Evolutionary conservation across 2,888 invertebrate species (phyloP), one percentile per base, ranked within the genome.

Genomic region (Antheraea assamensis): DNA sequence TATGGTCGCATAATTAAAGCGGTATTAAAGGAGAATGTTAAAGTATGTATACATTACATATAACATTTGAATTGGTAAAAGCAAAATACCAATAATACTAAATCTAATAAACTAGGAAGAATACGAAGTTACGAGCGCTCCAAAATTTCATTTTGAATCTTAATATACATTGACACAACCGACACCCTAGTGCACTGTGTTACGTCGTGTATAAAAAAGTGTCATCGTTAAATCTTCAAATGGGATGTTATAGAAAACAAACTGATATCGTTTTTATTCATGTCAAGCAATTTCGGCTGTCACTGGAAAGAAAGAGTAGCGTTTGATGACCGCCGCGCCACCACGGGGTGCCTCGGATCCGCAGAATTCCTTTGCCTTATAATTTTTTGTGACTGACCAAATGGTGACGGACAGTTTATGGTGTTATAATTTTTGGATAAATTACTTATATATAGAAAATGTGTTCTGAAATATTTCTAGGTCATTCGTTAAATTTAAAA

Each of bases 251-350:
- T 90, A 88, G 89, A 87, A 93, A 93, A 93, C 92, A 93, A 92
- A 93, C 92, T 88, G 88, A 85, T 85, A 82, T 83, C 83, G 87
- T 89, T 91, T 90, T 88, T 88, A 85, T 86, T 86, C 85, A 88
- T 85, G 87, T 86, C 81, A 87, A 87, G 88, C 88, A 88, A 92
- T 93, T 93, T 93, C 92, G 92, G 93, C 92, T 94, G 94, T 94
- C 94, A 93, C 80, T 85, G 82, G 79, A 82, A 80, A 89, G 84
- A 91, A 77, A 77, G 85, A 83, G 82, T 78, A 76, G 71, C 87
- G 84, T 92, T 93, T 93, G 90, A 86, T 80, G 75, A 79, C 80
- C 81, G 87, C 93, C 93, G 93, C 90, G 80, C 77, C 93, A 75
- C 94, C 78, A 80, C 92, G 80, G 94, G 94, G 92, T 79, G 93